Conservation (phyloP, 2,888 invertebrate genomes). For the Apotomis betuletana region DNA sequence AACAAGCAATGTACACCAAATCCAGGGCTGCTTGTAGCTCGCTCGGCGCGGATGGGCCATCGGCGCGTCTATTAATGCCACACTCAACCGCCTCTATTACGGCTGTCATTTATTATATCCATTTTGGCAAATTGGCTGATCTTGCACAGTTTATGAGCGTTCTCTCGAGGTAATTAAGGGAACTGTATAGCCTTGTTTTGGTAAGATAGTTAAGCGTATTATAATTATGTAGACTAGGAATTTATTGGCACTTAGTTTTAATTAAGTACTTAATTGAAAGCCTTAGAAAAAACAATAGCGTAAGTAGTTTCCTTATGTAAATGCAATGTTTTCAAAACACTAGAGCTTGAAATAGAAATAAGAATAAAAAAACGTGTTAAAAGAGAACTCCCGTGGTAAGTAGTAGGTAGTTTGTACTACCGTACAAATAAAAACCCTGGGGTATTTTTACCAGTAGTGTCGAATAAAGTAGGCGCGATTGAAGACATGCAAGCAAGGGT, state of each 20-base stretch:
- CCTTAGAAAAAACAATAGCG: not conserved
- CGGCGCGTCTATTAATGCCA: constrained; percentile 80
- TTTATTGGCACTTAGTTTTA: constrained; percentile 36
- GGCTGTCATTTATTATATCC: constrained; percentile 82
- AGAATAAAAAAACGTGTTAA: constrained; percentile 31
- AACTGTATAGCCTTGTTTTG: constrained; percentile 49
- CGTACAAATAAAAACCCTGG: constrained; percentile 65
- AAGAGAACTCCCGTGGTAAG: too few species aligned
- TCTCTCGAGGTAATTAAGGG: constrained; percentile 57
- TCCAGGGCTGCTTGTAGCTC: constrained; percentile 11
- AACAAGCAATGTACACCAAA: constrained; percentile 31
- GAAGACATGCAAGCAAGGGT: constrained; percentile 70
- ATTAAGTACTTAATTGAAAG: constrained; percentile 23
- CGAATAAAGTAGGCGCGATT: constrained; percentile 55
- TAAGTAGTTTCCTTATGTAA: not conserved
- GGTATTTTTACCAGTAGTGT: constrained; percentile 65
- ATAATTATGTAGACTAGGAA: constrained; percentile 38
- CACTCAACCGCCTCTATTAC: constrained; percentile 82
- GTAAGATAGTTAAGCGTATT: constrained; percentile 40
- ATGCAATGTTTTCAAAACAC: not conserved
- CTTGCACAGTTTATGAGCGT: constrained; percentile 56
- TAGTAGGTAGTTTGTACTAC: too few species aligned
- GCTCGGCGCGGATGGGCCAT: constrained; percentile 25
- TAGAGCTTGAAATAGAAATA: not conserved
- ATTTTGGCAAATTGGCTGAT: constrained; percentile 81